A percentile compares a stretch with the other conserved stretches of the same genome.
Conservation (phyloP, 2,888 invertebrate species). For the Drosophila longiperda region DNA sequence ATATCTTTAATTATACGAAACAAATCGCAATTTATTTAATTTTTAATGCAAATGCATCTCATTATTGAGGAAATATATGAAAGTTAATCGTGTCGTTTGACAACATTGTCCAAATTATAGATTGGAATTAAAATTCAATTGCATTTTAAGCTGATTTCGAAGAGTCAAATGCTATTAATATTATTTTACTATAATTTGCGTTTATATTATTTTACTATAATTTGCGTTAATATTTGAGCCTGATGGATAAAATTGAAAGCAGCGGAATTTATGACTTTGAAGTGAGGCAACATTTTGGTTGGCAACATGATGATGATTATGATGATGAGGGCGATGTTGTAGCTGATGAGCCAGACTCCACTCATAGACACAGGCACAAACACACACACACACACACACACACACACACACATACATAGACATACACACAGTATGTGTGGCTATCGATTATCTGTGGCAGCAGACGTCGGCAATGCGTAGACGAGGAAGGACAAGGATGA, state of each 20-base stretch:
- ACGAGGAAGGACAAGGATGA: conserved; percentile 16
- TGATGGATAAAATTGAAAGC: conserved; percentile 1
- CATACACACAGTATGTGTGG: conserved; percentile 44
- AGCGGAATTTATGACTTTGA: conserved; percentile 11
- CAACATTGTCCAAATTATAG: not conserved
- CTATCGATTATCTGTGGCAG: conserved; percentile 69
- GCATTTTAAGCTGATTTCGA: not conserved
- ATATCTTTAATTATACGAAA: not conserved
- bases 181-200: not conserved
- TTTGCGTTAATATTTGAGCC: not conserved
- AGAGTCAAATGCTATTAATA: not conserved
- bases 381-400: conserved; percentile 1
- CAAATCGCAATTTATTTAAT: not conserved
- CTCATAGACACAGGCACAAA: conserved; percentile 6
- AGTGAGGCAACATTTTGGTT: conserved; percentile 12
- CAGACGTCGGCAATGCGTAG: conserved; percentile 69
- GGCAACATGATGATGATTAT: not conserved
- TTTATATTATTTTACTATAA: not conserved
- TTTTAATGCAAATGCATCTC: not conserved
- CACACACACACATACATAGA: not conserved
- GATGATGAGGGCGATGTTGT: conserved; percentile 15
- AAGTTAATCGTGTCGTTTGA: not conserved
- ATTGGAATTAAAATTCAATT: not conserved
- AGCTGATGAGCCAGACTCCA: conserved; percentile 27
- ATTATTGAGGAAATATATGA: not conserved